phyloP scores from a whole-genome alignment of 2,113 vertebrate genomes.

The Pteruthius melanotis region DNA sequence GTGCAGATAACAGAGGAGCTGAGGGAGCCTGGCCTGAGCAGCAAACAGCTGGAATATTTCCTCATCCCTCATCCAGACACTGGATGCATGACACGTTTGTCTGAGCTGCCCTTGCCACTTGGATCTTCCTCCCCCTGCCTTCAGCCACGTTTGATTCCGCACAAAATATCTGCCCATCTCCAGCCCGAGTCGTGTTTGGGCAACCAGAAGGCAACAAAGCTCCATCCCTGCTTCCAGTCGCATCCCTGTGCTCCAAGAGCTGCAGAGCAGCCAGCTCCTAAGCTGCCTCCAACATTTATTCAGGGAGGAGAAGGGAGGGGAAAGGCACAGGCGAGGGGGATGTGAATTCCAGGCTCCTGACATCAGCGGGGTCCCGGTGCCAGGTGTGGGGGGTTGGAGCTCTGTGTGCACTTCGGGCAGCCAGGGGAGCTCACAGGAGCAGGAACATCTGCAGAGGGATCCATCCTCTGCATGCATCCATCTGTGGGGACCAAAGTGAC shows the following conservation, averaged over 20 bases:
- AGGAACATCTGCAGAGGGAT: neutral
- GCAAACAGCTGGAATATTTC: neutral
- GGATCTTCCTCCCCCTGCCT: neutral
- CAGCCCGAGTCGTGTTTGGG: neutral
- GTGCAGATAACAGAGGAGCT: neutral
- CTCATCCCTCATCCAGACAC: neutral
- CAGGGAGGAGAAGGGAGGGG: neutral
- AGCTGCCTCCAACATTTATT: neutral
- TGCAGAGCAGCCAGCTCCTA: neutral
- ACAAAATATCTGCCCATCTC: neutral
- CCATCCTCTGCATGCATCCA: rapidly evolving
- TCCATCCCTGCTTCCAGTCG: neutral
- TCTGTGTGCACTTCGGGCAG: neutral
- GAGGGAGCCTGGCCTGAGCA: neutral
- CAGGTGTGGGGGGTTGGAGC: neutral
- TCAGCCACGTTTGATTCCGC: neutral
- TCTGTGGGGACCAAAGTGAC: rapidly evolving
- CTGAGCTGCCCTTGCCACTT: neutral
- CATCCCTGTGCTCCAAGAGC: neutral
- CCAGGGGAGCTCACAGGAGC: neutral
- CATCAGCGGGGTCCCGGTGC: neutral
- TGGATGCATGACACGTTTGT: neutral
- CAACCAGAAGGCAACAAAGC: neutral
- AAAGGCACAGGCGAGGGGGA: neutral
- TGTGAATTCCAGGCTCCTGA: neutral